Evolutionary conservation across 1,140 invertebrate species (phyloP).

Genomic region (Schlechtendalia chinensis): DNA sequence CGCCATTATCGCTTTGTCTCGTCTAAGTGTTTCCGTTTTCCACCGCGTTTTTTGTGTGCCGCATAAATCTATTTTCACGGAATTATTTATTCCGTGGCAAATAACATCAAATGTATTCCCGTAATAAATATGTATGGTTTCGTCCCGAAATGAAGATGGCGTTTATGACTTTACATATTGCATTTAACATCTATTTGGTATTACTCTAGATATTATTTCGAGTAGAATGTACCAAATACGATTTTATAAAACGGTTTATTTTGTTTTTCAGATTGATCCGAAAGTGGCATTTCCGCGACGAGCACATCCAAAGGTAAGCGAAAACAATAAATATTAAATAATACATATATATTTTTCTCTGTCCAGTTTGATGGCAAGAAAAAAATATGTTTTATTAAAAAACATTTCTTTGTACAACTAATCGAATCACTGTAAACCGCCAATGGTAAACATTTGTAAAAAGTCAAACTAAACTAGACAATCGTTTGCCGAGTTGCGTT

Average conservation of each 20-base stretch:
- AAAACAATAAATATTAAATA: neutral
- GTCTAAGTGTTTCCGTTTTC: too few species aligned
- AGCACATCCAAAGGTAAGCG: slow-evolving; percentile 91
- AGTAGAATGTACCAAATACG: neutral
- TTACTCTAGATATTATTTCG: neutral
- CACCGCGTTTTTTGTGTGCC: too few species aligned
- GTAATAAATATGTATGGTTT: slow-evolving; percentile 19
- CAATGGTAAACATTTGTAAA: too few species aligned
- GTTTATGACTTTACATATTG: neutral
- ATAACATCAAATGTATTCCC: neutral
- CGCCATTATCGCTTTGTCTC: neutral
- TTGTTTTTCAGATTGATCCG: slow-evolving; percentile 88
- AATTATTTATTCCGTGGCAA: too few species aligned
- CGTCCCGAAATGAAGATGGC: neutral
- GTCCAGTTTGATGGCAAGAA: too few species aligned
- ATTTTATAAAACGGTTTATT: neutral
- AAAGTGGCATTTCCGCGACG: slow-evolving; percentile 99
- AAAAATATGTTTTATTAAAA: too few species aligned
- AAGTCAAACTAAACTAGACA: too few species aligned
- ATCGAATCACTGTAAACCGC: too few species aligned
- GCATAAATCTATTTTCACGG: too few species aligned
- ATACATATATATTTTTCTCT: too few species aligned
- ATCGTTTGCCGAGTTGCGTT: too few species aligned
- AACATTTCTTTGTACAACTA: too few species aligned
- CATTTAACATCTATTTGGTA: neutral